Percentiles rank a stretch among this genome's conserved stretches.
Evolutionary conservation across 2,888 invertebrate species (phyloP).

Genomic region (Chromoteleia sp.): DNA sequence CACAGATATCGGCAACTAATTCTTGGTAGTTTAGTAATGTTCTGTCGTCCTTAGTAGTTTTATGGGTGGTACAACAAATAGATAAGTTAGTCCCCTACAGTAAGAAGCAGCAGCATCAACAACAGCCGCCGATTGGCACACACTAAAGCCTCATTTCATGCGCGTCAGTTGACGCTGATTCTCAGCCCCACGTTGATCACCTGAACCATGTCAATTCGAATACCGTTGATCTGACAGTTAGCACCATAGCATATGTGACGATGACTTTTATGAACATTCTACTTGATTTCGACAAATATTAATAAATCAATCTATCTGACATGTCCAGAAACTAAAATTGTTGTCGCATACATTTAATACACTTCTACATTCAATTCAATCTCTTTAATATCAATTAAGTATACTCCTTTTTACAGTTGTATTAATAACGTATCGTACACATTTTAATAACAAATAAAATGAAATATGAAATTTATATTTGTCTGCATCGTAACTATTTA

Average conservation of each 20-base stretch:
- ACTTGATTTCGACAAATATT: slow-evolving; percentile 8
- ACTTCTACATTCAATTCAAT: background rate
- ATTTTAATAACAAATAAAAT: background rate
- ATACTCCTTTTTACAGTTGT: too few species aligned
- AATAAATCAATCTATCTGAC: slow-evolving; percentile 9
- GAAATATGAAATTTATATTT: background rate
- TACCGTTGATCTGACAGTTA: slow-evolving; percentile 27
- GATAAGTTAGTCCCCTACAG: slow-evolving; percentile 70
- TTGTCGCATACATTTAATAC: background rate
- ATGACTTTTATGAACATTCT: slow-evolving; percentile 50
- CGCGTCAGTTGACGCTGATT: slow-evolving; percentile 58
- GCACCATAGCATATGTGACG: slow-evolving; percentile 16
- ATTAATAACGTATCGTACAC: too few species aligned
- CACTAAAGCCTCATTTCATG: slow-evolving; percentile 60
- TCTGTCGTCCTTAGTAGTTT: slow-evolving; percentile 62
- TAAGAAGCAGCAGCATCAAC: slow-evolving; percentile 59
- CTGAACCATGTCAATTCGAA: slow-evolving; percentile 28
- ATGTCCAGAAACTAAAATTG: background rate
- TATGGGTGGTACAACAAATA: slow-evolving; percentile 65
- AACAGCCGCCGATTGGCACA: slow-evolving; percentile 43
- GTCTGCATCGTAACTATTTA: too few species aligned
- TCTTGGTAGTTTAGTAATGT: slow-evolving; percentile 55
- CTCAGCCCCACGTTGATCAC: slow-evolving; percentile 33
- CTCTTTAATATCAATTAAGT: background rate
- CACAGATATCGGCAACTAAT: slow-evolving; percentile 30